These are phyloP conservation scores for Temnothorax ravouxi DNA, from an alignment of 2,888 invertebrate species.

Conservation along the genomic window DNA sequence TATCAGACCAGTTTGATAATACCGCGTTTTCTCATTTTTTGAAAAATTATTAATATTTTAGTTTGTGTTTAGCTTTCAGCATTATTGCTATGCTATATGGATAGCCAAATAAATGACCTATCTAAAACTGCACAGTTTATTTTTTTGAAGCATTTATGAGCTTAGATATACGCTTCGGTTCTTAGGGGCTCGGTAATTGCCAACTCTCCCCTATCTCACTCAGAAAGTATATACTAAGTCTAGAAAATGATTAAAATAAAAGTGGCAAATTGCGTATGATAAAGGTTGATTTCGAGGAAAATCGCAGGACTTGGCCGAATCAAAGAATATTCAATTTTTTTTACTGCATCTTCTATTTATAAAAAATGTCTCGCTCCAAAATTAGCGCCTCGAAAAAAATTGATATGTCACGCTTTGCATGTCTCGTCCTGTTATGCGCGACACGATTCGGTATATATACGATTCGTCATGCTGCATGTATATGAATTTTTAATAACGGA, in stretches of 20 bases:
- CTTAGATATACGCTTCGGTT: too few relatives aligned
- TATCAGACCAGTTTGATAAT: too few relatives aligned
- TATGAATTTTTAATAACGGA: not conserved
- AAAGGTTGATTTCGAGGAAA: not conserved
- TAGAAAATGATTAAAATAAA: not conserved
- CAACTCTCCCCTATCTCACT: too few relatives aligned
- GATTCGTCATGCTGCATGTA: not conserved
- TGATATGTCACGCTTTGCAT: slow-evolving; percentile 18
- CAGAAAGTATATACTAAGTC: not conserved
- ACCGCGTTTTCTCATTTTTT: too few relatives aligned
- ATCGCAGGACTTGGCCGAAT: not conserved
- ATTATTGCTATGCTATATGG: too few relatives aligned
- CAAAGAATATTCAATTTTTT: not conserved
- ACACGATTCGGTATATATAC: not conserved
- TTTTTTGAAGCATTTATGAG: too few relatives aligned
- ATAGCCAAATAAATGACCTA: too few relatives aligned
- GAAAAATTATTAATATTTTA: too few relatives aligned
- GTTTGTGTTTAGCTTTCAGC: too few relatives aligned
- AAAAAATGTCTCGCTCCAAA: not conserved
- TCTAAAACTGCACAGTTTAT: too few relatives aligned
- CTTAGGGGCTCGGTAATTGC: too few relatives aligned
- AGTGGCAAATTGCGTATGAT: not conserved
- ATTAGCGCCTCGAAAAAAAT: not conserved
- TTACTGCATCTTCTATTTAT: not conserved
- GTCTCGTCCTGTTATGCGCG: not conserved